These are phyloP conservation scores for Coccyzus lansbergi DNA, from an alignment of 2,797 vertebrate genomes.

Conservation along the genomic window DNA sequence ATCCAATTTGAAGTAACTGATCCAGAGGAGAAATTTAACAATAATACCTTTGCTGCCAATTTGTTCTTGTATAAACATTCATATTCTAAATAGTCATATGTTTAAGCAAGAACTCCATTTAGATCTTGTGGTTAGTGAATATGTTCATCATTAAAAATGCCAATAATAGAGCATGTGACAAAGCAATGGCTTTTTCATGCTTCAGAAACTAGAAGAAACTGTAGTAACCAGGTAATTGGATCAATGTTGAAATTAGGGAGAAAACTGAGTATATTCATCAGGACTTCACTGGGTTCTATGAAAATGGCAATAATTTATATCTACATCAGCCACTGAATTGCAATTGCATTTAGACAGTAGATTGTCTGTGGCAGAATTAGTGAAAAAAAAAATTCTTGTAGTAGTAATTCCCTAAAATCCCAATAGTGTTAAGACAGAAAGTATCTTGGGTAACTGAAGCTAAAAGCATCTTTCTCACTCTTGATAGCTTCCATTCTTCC, in stretches of 20 bases:
- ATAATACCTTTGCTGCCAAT: not conserved
- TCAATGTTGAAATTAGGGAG: not conserved
- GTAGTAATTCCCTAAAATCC: not conserved
- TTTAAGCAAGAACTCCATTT: conserved; percentile 7
- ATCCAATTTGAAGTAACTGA: not conserved
- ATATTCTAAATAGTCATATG: not conserved
- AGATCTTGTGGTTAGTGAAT: not conserved
- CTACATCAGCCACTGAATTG: not conserved
- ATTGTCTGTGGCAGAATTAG: not conserved
- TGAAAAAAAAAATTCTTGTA: not conserved
- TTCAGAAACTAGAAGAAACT: not conserved
- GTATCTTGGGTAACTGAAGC: not conserved
- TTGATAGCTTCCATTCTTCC: not conserved
- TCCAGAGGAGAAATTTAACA: conserved; percentile 29
- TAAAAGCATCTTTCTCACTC: not conserved
- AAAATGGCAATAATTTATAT: not conserved
- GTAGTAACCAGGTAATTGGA: not conserved
- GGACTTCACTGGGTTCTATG: not conserved
- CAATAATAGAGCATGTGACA: not conserved
- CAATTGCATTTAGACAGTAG: not conserved
- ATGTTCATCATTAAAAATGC: conserved; percentile 2
- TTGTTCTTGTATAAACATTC: conserved; percentile 24
- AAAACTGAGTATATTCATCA: not conserved
- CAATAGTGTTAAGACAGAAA: not conserved
- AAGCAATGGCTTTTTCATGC: not conserved